Conservation (phyloP, 2,797 vertebrate species). For the Lagorchestes hirsutus region DNA sequence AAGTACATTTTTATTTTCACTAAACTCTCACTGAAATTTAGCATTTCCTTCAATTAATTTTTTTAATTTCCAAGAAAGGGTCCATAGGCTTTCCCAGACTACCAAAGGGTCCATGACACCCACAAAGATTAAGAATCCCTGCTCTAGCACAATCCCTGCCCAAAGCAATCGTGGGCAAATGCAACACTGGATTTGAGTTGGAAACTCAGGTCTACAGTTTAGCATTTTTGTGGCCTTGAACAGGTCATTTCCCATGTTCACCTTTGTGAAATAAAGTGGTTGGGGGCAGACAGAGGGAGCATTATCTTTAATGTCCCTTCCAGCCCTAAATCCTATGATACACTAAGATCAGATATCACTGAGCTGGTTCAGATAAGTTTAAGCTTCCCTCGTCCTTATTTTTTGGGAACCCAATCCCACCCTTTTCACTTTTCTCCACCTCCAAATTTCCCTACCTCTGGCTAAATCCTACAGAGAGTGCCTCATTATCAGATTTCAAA, state of each 20-base stretch:
- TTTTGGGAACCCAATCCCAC: background rate
- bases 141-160: too few relatives aligned
- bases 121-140: background rate
- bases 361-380: background rate
- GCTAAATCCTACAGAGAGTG: background rate
- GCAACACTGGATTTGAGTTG: background rate
- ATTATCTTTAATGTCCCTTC: background rate
- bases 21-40: background rate
- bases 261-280: background rate
- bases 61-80: background rate
- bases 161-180: background rate
- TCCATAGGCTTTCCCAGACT: background rate
- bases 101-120: background rate
- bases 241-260: background rate
- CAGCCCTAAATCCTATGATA: background rate
- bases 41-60: background rate
- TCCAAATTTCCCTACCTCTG: constrained; percentile 4
- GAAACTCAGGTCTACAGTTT: background rate
- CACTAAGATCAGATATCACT: background rate
- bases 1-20: background rate
- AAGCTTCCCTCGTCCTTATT: background rate
- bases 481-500: background rate
- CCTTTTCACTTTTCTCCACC: background rate
- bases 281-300: background rate
- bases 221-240: background rate